Base-by-base conservation (phyloP, 2,888 invertebrate species). In the Chouioia cunea region DNA sequence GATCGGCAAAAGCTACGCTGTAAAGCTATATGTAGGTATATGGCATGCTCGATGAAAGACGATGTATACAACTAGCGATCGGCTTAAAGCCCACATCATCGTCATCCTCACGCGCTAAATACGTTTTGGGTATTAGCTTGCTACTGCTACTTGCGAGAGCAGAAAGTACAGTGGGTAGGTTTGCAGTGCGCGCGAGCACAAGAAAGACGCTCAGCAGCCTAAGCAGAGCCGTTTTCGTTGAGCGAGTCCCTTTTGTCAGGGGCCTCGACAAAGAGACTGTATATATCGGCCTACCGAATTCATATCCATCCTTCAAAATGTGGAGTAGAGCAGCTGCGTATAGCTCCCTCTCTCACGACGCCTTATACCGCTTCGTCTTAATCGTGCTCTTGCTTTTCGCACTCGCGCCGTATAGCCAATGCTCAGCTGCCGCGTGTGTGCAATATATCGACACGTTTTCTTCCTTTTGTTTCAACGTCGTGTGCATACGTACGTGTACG, bases 311-410 rank as follows among this genome's bases (percentile, higher is more conserved):
- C 83, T 84, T 84, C 83, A 82, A 84, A n/a, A 84, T 83, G 81
- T 84, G 83, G 84, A 84, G n/a, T n/a, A n/a, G n/a, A n/a, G 81
- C 84, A 85, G 84, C 85, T 84, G 84, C 82, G 83, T 82, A 83
- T 81, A 75, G 80, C 78, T 74, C 47, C 56, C 16, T 62, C 50
- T 56, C n/a, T n/a, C n/a, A n/a, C n/a, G n/a, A n/a, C n/a, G n/a
- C n/a, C n/a, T n/a, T n/a, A n/a, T n/a, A n/a, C n/a, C n/a, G n/a
- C 4, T 50, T 50, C 46, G 18, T 50, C 66, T 48, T 58, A 18
- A 0, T 48, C 15, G 16, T 10, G n/a, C 46, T 59, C 59, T 27
- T 23, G n/a, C 44, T 56, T 10, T 22, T 20, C 48, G 23, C 54
- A 16, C 53, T 44, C 10, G 18, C 8, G 14, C 10, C 23, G 22